Evolutionary conservation across 2,797 vertebrate species (phyloP).

Genomic region (Tarsius wallacei): DNA sequence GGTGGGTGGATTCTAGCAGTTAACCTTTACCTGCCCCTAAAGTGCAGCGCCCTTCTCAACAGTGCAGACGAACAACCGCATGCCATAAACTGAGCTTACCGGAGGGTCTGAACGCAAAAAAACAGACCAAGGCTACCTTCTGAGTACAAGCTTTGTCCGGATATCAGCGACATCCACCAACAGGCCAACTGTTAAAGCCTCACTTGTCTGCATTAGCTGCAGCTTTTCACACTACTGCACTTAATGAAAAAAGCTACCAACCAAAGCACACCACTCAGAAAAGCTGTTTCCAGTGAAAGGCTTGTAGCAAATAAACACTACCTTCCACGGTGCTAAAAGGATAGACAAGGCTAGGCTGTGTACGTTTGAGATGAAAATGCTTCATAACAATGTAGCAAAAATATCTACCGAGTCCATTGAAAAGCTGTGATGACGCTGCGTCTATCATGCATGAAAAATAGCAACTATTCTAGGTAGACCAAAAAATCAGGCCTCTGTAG

Average conservation of each 20-base stretch:
- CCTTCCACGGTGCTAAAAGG: not conserved
- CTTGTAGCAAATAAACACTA: slow-evolving; percentile 4
- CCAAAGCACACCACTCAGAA: slow-evolving; percentile 78
- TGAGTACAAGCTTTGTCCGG: slow-evolving; percentile 60
- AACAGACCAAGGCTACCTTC: slow-evolving; percentile 60
- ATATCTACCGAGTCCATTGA: not conserved
- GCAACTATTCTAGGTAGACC: not conserved
- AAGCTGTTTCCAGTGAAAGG: slow-evolving; percentile 46
- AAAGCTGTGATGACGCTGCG: not conserved
- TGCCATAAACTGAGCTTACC: not conserved
- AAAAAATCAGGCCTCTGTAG: not conserved
- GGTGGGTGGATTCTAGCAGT: not conserved
- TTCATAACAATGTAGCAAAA: slow-evolving; percentile 62
- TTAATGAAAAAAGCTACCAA: slow-evolving; percentile 80
- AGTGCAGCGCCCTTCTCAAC: not conserved
- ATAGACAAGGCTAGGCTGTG: not conserved
- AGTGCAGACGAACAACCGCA: not conserved
- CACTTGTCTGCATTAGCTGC: slow-evolving; percentile 67
- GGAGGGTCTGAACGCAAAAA: slow-evolving; percentile 57
- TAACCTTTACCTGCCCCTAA: slow-evolving; percentile 41
- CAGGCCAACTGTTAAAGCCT: slow-evolving; percentile 59
- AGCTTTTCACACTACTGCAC: slow-evolving; percentile 80
- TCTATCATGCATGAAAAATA: not conserved
- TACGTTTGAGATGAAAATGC: not conserved
- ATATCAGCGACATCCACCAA: slow-evolving; percentile 52